These are phyloP conservation scores for Puma concolor DNA, from an alignment of 2,113 vertebrate genomes.

Conservation along the genomic window DNA sequence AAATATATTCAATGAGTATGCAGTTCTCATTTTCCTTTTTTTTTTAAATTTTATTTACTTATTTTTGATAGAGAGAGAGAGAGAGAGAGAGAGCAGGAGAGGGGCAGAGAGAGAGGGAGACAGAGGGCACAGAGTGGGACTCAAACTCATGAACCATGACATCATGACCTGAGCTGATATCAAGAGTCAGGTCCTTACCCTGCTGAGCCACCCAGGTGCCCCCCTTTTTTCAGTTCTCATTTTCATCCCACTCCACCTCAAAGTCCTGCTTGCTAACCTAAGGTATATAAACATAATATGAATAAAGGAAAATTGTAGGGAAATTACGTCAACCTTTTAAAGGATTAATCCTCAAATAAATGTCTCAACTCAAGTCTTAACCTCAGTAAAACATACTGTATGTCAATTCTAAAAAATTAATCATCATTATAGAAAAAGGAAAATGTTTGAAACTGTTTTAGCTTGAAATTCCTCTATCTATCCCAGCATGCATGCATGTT, in stretches of 20 bases:
- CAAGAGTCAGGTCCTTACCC: too few species aligned
- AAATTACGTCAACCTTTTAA: constrained; percentile 52
- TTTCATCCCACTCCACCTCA: background rate
- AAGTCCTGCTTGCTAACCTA: background rate
- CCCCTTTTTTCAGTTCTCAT: background rate
- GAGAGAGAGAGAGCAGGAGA: too few species aligned
- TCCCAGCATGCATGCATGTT: background rate
- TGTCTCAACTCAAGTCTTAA: constrained; percentile 7
- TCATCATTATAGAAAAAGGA: constrained; percentile 16
- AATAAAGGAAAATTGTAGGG: background rate
- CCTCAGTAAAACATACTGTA: background rate
- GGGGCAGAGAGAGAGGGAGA: too few species aligned
- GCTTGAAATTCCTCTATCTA: background rate
- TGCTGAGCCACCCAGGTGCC: too few species aligned
- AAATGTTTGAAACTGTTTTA: background rate
- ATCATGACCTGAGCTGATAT: too few species aligned
- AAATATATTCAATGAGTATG: constrained; percentile 50
- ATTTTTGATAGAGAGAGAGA: too few species aligned
- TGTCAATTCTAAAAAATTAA: background rate
- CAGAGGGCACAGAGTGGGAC: too few species aligned
- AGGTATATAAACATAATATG: background rate
- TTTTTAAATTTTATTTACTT: too few species aligned
- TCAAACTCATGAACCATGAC: too few species aligned
- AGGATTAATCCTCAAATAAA: constrained; percentile 41
- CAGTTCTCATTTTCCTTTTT: background rate